phyloP scores from a whole-genome alignment of 2,888 invertebrate species.

The Chymomyza caudatula region DNA sequence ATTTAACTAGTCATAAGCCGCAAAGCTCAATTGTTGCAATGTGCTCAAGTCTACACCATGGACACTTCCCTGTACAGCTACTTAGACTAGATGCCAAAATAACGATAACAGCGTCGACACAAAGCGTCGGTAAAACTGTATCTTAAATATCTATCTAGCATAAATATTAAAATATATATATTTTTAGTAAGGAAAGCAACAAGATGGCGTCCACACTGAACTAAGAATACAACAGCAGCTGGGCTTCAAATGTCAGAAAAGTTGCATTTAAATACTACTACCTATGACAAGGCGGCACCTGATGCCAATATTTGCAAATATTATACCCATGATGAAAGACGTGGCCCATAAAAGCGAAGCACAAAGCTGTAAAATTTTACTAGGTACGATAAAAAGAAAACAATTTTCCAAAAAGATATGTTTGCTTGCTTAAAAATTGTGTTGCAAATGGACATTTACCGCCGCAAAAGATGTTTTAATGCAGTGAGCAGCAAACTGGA shows the following conservation, averaged over 20 bases:
- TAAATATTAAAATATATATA: background rate
- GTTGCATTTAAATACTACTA: background rate
- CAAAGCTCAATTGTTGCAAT: background rate
- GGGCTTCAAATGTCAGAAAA: background rate
- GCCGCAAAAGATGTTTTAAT: background rate
- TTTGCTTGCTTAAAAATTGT: background rate
- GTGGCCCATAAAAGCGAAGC: constrained; percentile 26
- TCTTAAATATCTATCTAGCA: background rate
- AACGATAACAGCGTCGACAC: background rate
- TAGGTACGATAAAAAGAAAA: constrained; percentile 16
- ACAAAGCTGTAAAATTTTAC: constrained; percentile 44
- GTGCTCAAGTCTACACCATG: background rate
- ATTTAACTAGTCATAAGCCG: background rate
- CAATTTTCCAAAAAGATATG: background rate
- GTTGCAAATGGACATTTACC: background rate
- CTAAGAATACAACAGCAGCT: background rate
- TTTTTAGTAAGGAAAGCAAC: background rate
- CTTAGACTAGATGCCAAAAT: background rate
- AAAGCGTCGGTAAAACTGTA: background rate
- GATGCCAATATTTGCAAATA: constrained; percentile 27
- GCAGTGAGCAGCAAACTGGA: background rate
- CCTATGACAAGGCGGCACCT: constrained; percentile 39
- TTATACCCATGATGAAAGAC: constrained; percentile 13
- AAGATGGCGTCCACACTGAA: background rate
- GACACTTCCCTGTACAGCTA: background rate